These are phyloP conservation scores for Nilaparvata lugens DNA, from an alignment of 1,140 invertebrate genomes.

Conservation along the genomic window DNA sequence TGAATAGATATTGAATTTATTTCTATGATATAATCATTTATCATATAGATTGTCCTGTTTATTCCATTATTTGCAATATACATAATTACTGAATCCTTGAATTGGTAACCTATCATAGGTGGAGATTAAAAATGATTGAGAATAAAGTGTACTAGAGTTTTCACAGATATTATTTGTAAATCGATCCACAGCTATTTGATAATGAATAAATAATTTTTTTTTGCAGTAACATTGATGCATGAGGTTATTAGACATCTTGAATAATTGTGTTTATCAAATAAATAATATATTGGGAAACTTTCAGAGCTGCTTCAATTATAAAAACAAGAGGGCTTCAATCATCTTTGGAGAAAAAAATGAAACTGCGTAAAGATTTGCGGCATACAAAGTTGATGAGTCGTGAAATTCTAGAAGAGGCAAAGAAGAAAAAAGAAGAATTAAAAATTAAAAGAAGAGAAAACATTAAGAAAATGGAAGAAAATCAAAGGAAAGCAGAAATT, in stretches of 20 bases:
- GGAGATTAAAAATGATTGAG: too few relatives aligned
- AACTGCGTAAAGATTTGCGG: not conserved
- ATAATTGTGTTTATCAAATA: not conserved
- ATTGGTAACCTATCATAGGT: too few relatives aligned
- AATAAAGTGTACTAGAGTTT: too few relatives aligned
- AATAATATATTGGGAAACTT: not conserved
- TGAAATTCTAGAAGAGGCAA: not conserved
- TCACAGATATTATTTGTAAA: too few relatives aligned
- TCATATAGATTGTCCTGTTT: too few relatives aligned
- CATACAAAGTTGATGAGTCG: not conserved
- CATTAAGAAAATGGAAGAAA: not conserved
- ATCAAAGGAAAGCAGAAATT: constrained; percentile 1
- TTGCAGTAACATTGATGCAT: not conserved
- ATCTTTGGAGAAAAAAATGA: not conserved
- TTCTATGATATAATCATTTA: too few relatives aligned
- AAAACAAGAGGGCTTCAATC: not conserved
- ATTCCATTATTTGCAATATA: too few relatives aligned
- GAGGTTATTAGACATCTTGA: not conserved
- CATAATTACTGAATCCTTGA: too few relatives aligned
- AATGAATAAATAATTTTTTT: not conserved
- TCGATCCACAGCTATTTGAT: not conserved
- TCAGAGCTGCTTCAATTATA: not conserved
- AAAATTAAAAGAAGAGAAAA: not conserved
- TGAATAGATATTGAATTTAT: too few relatives aligned
- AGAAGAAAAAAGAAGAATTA: not conserved